Evolutionary conservation across 2,113 vertebrate genomes (phyloP), one percentile per base, ranked within the genome.

Genomic region (Otis tarda): DNA sequence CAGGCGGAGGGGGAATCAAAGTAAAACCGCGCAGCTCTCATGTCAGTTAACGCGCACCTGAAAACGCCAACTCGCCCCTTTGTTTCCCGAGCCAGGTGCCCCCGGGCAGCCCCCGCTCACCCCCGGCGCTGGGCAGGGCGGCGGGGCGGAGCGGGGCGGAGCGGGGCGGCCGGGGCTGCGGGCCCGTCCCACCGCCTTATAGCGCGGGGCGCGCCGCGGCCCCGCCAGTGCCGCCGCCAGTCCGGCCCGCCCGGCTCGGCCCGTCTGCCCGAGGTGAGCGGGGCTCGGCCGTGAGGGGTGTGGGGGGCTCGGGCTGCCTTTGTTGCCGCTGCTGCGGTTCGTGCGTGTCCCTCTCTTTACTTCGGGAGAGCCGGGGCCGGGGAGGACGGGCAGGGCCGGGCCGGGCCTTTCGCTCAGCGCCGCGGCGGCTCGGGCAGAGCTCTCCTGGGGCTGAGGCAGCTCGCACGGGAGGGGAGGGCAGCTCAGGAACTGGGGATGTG

Each of bases 21-120:
- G 12, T 1, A 5, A 16, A 9, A 7, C 7, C 6, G 31, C 52
- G 2, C 15, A 28, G 55, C 70, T 8, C 52, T 18, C 31, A 2
- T 2, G 17, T 7, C 4, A 5, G 22, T 6, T 5, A 9, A 8
- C 28, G 7, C 5, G 30, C 31, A 2, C 0, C 52, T 1, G 45
- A 6, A 24, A 19, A 16, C 19, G 33, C 65, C 85, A 16, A 7
- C 20, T 7, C 2, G 28, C 25, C 8, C 20, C 67, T 30, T 2
- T 4, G 47, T 6, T 30, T 11, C 31, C 24, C 18, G 9, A 33
- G 49, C 30, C 76, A 0, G 71, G 37, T 7, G 15, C 3, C 43
- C 43, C 23, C 16, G 16, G 9, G 31, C 73, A 24, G 35, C n/a
- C 16, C 21, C 33, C 33, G 16, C 33, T 18, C 41, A 41, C 41